Conservation (phyloP, 35 echinoderm and acorn worm genomes). For the Heliocidaris erythrogramma region DNA sequence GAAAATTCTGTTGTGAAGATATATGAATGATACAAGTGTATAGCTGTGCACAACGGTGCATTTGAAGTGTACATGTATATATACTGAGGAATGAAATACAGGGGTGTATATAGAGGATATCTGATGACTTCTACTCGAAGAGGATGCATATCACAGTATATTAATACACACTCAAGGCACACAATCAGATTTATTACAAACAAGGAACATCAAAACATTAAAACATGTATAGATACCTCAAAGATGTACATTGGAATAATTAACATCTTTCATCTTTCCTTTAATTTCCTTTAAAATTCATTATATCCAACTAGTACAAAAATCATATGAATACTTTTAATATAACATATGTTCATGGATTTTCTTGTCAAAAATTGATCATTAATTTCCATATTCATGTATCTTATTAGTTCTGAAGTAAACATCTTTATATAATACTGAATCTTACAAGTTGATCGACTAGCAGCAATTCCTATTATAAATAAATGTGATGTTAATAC, state of each 20-base stretch:
- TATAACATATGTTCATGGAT: too few species aligned
- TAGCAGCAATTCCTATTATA: not conserved
- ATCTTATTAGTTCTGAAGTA: not conserved
- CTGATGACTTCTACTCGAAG: not conserved
- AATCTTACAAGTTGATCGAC: not conserved
- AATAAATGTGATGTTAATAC: not conserved
- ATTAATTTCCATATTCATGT: too few species aligned
- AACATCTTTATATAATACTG: too few species aligned
- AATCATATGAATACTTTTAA: too few species aligned
- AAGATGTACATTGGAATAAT: not conserved
- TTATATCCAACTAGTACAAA: not conserved
- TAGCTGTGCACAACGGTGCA: not conserved
- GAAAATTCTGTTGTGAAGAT: not conserved
- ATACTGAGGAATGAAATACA: not conserved
- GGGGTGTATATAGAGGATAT: not conserved
- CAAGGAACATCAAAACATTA: conserved; percentile 12
- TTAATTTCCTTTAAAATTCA: not conserved
- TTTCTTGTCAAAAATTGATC: too few species aligned
- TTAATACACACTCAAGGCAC: conserved; percentile 37
- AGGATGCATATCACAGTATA: not conserved
- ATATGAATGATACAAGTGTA: not conserved
- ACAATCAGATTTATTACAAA: conserved; percentile 15
- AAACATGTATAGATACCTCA: not conserved
- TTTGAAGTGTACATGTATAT: not conserved
- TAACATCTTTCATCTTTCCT: not conserved